These are phyloP conservation scores for Melanargia galathea DNA, from an alignment of 2,888 invertebrate genomes.

Conservation along the genomic window DNA sequence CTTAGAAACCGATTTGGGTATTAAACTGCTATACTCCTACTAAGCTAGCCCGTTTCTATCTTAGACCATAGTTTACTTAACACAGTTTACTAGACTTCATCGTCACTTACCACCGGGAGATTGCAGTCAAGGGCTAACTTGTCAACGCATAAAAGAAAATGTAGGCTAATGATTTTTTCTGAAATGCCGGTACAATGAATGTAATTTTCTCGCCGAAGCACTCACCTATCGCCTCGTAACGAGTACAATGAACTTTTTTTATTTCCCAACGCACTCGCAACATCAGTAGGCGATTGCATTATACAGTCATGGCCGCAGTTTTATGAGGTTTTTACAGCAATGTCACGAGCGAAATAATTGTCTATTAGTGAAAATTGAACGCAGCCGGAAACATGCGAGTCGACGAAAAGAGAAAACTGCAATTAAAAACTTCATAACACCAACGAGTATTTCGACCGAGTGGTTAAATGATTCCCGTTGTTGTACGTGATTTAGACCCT, in stretches of 20 bases:
- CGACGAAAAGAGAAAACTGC: constrained; percentile 45
- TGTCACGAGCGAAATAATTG: constrained; percentile 30
- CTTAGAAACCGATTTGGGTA: too few relatives aligned
- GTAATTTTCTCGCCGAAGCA: constrained; percentile 10
- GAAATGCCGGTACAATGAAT: neutral
- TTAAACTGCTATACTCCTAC: too few relatives aligned
- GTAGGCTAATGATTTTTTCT: neutral
- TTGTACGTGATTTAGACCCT: constrained; percentile 17
- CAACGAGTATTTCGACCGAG: constrained; percentile 40
- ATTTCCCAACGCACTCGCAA: constrained; percentile 6
- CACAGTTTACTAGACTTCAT: too few relatives aligned
- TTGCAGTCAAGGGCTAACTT: too few relatives aligned
- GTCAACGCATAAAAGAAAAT: too few relatives aligned
- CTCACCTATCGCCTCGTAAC: constrained; percentile 1
- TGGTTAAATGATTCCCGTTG: constrained; percentile 23
- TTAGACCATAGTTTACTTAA: too few relatives aligned
- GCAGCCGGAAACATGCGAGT: constrained; percentile 38
- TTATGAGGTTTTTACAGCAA: constrained; percentile 25
- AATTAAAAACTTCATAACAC: constrained; percentile 49
- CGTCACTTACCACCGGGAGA: too few relatives aligned
- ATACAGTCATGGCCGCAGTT: constrained; percentile 22
- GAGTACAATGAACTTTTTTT: constrained; percentile 20
- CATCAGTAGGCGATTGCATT: constrained; percentile 17
- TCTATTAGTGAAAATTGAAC: constrained; percentile 39
- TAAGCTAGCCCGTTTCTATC: too few relatives aligned